Evolutionary conservation across 2,797 vertebrate genomes (phyloP).

Genomic region (Lophotriccus pileatus): DNA sequence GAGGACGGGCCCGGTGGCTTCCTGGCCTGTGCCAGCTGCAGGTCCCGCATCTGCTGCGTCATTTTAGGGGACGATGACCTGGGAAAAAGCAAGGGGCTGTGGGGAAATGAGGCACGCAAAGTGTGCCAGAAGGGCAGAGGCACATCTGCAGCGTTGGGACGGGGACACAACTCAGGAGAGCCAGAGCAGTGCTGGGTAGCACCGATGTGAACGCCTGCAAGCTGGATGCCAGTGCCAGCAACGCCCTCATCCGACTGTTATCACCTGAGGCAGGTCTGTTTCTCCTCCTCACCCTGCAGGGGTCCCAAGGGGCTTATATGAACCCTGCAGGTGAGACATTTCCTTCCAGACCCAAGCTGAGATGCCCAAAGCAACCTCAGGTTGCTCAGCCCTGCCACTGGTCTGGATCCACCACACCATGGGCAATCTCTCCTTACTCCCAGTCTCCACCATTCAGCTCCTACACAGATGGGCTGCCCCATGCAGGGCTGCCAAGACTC

Average conservation of each 20-base stretch:
- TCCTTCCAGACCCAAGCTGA: neutral
- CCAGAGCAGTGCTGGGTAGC: neutral
- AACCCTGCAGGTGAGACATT: neutral
- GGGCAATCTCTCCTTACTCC: neutral
- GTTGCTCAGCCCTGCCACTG: neutral
- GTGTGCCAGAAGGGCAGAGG: neutral
- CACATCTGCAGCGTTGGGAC: fast-evolving
- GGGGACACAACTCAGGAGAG: fast-evolving
- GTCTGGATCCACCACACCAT: neutral
- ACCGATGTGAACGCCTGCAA: fast-evolving
- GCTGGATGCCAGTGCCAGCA: neutral
- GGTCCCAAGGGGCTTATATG: fast-evolving
- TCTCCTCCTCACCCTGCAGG: neutral
- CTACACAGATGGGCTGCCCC: neutral
- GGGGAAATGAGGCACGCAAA: neutral
- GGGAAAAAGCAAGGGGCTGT: neutral
- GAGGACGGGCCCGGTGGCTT: conserved; percentile 85
- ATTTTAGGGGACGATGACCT: conserved; percentile 90
- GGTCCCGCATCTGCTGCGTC: conserved; percentile 86
- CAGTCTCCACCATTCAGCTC: neutral
- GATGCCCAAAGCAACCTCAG: neutral
- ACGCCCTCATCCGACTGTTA: neutral
- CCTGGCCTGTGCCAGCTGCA: conserved; percentile 78
- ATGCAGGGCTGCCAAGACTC: fast-evolving
- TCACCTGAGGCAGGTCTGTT: neutral